A percentile compares a stretch with the other conserved stretches of the same genome.
Evolutionary conservation across 2,113 vertebrate genomes (phyloP).

Genomic region (Eptatretus burgeri): DNA sequence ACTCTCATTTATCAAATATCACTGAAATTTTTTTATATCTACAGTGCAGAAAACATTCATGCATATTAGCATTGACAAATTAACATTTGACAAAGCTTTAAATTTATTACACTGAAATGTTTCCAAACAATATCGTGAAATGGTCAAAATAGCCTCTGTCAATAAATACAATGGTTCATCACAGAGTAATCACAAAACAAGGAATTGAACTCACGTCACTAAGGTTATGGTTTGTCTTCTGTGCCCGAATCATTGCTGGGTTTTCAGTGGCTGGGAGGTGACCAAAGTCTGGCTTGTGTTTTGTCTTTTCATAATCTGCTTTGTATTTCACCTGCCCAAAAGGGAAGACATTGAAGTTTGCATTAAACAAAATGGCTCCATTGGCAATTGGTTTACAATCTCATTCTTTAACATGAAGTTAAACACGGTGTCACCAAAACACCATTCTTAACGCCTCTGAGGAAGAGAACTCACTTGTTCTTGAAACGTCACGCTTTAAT

Average conservation of each 20-base stretch:
- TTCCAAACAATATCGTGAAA: neutral
- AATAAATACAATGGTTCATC: neutral
- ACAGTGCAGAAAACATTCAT: no score
- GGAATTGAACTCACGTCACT: constrained; percentile 44
- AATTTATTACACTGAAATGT: no score
- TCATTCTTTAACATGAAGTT: neutral
- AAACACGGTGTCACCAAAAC: no score
- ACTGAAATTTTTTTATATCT: no score
- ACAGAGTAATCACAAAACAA: constrained; percentile 4
- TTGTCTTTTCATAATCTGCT: constrained; percentile 60
- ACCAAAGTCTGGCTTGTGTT: constrained; percentile 47
- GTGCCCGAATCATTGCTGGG: constrained; percentile 47
- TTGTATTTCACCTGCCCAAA: constrained; percentile 45
- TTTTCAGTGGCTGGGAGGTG: constrained; percentile 81
- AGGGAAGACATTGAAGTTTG: neutral
- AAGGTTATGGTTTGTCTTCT: constrained; percentile 34
- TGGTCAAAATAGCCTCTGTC: no score
- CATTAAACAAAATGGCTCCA: constrained; percentile 11
- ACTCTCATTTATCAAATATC: no score
- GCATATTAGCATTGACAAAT: no score
- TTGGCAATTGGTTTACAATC: neutral
- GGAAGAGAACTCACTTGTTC: no score
- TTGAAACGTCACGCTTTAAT: no score
- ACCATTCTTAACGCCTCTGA: no score
- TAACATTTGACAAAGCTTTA: no score